Base-by-base conservation (phyloP, 2,113 vertebrate species). In the Prolemur simus region DNA sequence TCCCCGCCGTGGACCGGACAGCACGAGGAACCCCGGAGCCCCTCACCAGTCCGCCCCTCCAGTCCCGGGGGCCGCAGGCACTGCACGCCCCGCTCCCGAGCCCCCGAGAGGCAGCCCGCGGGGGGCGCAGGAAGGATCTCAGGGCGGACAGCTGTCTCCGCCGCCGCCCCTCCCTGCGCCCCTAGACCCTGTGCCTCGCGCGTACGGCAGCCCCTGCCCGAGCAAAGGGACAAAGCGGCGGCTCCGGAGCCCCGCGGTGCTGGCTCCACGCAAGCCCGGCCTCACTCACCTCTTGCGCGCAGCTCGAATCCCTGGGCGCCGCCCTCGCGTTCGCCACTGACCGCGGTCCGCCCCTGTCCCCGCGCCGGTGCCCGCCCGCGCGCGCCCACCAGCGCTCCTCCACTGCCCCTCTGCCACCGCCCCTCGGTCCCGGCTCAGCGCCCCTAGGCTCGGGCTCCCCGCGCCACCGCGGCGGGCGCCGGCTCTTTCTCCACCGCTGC, bases 221-320 rank as follows among this genome's bases (percentile, higher is more conserved):
- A 68, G 21, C 23, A 25, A 23, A 42, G 81, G 94, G 96, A 97
- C 97, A 97, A 97, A 97, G 97, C 96, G 25, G 81, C 42, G 12
- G 76, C 56, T 39, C 66, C 56, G 5, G 78, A 47, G 56, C 82
- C 66, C 76, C 37, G 54, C 13, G 15, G 58, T 71, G 71, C 29
- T 85, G 6, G 95, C 60, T n/a, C 66, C 49, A 45, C 49, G 83
- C 86, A 34, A n/a, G 42, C 54, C 96, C 25, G 91, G 93, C 95
- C 93, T 91, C 95, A 77, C 97, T 97, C 94, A 97, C 97, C 96
- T 96, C 93, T n/a, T 39, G 15, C 37, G 56, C 64, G 86, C 92
- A 27, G 95, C 91, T 84, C 42, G 20, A 78, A 47, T 96, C 88
- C 85, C 94, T 8, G 95, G 96, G 95, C 97, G 94, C 97, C 93